Percentiles rank a stretch among this genome's conserved stretches.
Conservation (phyloP, 2,888 invertebrate species). For the Drosophila aldrichi region DNA sequence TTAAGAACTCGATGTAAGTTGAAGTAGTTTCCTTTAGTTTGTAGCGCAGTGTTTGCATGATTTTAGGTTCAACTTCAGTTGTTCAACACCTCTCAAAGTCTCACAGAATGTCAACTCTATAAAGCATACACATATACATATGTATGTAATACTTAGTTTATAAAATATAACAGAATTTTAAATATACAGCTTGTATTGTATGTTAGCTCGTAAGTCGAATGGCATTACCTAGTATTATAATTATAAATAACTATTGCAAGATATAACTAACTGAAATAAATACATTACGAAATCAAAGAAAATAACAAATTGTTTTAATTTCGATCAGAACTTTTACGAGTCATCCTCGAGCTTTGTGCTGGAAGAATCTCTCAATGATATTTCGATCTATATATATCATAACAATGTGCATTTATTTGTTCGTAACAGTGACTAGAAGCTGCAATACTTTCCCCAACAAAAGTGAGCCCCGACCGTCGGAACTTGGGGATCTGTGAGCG, state of each 20-base stretch:
- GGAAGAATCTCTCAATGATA: no score
- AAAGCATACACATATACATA: slow-evolving; percentile 19
- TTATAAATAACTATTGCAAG: slow-evolving; percentile 57
- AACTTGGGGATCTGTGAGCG: no score
- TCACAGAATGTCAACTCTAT: slow-evolving; percentile 58
- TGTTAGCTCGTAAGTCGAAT: slow-evolving; percentile 63
- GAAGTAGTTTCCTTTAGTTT: slow-evolving; percentile 44
- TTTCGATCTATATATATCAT: no score
- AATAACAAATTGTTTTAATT: background rate
- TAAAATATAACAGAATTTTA: slow-evolving; percentile 37
- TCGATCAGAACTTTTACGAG: background rate
- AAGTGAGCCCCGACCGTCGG: background rate
- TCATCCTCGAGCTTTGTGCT: no score
- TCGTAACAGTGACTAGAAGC: no score
- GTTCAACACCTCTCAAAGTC: slow-evolving; percentile 47
- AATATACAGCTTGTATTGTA: slow-evolving; percentile 64
- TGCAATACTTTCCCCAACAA: background rate
- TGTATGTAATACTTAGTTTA: slow-evolving; percentile 14
- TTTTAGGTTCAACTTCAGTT: slow-evolving; percentile 40
- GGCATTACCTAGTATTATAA: slow-evolving; percentile 75
- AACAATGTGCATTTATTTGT: no score
- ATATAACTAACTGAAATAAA: slow-evolving; percentile 62
- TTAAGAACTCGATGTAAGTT: slow-evolving; percentile 50
- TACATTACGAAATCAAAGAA: slow-evolving; percentile 68
- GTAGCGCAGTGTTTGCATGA: slow-evolving; percentile 65